phyloP scores from a whole-genome alignment of 1,140 invertebrate species.

The Ceratina calcarata region DNA sequence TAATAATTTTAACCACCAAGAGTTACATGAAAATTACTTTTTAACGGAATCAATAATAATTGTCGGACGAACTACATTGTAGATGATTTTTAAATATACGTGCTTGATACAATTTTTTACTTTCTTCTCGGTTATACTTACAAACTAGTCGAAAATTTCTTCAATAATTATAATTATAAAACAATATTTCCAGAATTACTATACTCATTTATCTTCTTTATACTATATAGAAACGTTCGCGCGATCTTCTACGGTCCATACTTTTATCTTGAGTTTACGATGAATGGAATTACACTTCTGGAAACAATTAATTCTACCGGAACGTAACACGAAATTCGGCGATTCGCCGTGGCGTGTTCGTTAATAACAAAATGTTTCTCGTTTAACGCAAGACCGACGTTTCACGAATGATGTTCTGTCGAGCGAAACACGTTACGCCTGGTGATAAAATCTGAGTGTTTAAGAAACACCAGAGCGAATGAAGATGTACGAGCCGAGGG shows the following conservation, averaged over 20 bases:
- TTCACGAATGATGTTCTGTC: conserved; percentile 34
- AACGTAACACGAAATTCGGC: neutral
- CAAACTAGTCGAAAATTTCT: too few relatives aligned
- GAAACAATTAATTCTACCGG: neutral
- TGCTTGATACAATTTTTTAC: too few relatives aligned
- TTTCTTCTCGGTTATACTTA: too few relatives aligned
- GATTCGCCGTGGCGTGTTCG: conserved; percentile 2
- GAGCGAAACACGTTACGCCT: conserved; percentile 22
- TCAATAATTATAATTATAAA: too few relatives aligned
- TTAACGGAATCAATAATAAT: too few relatives aligned
- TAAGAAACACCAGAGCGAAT: conserved; percentile 62
- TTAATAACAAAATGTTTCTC: conserved; percentile 21
- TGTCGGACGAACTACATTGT: too few relatives aligned
- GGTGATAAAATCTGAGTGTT: conserved; percentile 62
- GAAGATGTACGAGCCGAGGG: conserved; percentile 60
- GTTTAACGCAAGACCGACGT: neutral
- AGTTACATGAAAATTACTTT: too few relatives aligned
- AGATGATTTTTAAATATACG: too few relatives aligned
- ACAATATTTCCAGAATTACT: too few relatives aligned
- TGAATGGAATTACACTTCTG: neutral
- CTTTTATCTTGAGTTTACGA: neutral
- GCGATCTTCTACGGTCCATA: neutral
- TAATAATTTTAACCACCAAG: conserved; percentile 36
- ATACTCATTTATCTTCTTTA: too few relatives aligned
- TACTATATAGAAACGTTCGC: neutral